Evolutionary conservation across 2,888 invertebrate species (phyloP).

Genomic region (Cacoxenus indagator): DNA sequence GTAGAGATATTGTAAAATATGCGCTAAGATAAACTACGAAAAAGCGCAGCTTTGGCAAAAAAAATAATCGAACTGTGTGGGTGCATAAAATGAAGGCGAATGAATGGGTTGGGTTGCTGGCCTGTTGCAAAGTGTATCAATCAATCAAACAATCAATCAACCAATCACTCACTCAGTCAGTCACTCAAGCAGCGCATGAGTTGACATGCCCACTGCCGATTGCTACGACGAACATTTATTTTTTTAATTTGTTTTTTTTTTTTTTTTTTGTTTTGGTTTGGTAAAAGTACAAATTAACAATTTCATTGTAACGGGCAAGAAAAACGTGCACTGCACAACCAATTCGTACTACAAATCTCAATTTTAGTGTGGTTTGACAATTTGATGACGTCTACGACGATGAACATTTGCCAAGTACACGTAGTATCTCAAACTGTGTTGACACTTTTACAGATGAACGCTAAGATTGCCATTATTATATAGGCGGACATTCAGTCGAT

Average conservation of each 20-base stretch:
- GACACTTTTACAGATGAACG: constrained; percentile 14
- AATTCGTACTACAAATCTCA: too few species aligned
- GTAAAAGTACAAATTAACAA: not conserved
- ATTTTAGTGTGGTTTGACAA: not conserved
- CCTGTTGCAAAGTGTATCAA: too few species aligned
- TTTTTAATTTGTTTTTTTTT: too few species aligned
- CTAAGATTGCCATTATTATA: constrained; percentile 16
- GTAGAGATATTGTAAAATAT: not conserved
- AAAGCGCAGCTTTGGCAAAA: not conserved
- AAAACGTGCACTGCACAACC: too few species aligned
- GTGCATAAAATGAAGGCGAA: not conserved
- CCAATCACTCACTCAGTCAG: not conserved
- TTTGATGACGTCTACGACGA: not conserved
- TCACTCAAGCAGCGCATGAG: not conserved
- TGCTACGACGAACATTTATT: too few species aligned
- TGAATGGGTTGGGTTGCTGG: too few species aligned
- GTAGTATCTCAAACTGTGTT: not conserved
- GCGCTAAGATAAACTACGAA: not conserved
- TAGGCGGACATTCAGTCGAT: not conserved
- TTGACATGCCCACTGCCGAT: too few species aligned
- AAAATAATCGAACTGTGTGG: not conserved
- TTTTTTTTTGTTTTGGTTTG: too few species aligned
- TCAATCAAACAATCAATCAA: not conserved
- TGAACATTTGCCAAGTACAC: not conserved
- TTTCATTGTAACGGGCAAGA: not conserved